Evolutionary conservation across 2,888 invertebrate genomes (phyloP).

Genomic region (Limnephilus rhombicus): DNA sequence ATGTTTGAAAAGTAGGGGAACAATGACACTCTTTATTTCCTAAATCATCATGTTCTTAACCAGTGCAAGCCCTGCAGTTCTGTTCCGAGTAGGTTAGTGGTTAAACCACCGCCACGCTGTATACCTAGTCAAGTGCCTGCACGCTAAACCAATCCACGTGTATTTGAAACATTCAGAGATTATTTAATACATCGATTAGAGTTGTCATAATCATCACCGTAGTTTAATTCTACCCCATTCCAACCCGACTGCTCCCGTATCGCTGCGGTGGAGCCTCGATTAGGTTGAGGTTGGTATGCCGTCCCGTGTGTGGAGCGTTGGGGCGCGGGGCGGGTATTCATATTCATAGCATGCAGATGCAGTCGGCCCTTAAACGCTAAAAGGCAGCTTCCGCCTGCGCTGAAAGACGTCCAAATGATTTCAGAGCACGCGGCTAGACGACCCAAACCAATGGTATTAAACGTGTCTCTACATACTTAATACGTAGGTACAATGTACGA

Average conservation of each 20-base stretch:
- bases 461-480: not conserved
- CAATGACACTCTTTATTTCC: too few species aligned
- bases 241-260: not conserved
- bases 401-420: constrained; percentile 3
- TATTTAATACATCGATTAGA: not conserved
- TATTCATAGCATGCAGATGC: constrained; percentile 45
- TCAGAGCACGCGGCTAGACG: not conserved
- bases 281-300: not conserved
- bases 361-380: not conserved
- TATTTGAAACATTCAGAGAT: not conserved
- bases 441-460: not conserved
- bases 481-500: too few species aligned
- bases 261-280: not conserved
- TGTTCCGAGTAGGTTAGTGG: not conserved
- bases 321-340: not conserved
- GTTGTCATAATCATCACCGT: not conserved
- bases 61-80: not conserved
- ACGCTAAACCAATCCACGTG: not conserved
- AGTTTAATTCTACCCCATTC: not conserved
- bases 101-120: not conserved
- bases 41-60: not conserved
- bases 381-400: not conserved
- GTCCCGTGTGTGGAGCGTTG: not conserved
- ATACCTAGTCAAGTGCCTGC: not conserved
- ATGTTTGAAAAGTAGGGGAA: too few species aligned